Evolutionary conservation across 1,140 invertebrate genomes (phyloP).

Genomic region (Pteromalus puparum): DNA sequence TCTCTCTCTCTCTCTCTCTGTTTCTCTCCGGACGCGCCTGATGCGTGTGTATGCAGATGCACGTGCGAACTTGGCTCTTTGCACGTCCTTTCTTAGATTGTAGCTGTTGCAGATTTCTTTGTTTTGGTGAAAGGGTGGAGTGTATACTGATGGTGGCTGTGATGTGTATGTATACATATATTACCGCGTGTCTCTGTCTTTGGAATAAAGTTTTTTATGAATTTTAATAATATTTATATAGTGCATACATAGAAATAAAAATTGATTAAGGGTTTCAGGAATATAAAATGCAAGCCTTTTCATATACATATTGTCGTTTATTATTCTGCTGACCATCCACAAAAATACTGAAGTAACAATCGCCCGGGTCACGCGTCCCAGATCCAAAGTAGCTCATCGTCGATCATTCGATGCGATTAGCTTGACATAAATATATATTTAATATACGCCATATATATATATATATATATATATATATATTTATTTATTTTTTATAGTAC

Average conservation of each 20-base stretch:
- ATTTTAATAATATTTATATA: too few relatives aligned
- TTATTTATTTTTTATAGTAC: slow-evolving; percentile 9
- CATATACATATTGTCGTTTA: slow-evolving; percentile 55
- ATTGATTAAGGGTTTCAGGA: not conserved
- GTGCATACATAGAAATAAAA: too few relatives aligned
- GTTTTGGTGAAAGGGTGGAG: slow-evolving; percentile 18
- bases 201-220: too few relatives aligned
- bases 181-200: too few relatives aligned
- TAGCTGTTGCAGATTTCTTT: slow-evolving; percentile 54
- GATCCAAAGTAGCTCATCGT: not conserved
- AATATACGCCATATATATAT: not conserved
- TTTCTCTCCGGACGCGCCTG: not conserved
- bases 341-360: slow-evolving; percentile 52
- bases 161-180: too few relatives aligned
- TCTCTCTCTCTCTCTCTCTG: too few relatives aligned
- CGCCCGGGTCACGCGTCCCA: not conserved
- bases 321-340: slow-evolving; percentile 50
- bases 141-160: too few relatives aligned
- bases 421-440: slow-evolving; percentile 8
- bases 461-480: slow-evolving; percentile 9
- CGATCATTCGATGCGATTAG: not conserved
- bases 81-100: not conserved
- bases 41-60: slow-evolving; percentile 3
- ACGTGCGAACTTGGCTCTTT: slow-evolving; percentile 8
- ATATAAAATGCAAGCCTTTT: not conserved